Evolutionary conservation across 2,888 invertebrate species (phyloP).

Genomic region (Pelosia muscerda): DNA sequence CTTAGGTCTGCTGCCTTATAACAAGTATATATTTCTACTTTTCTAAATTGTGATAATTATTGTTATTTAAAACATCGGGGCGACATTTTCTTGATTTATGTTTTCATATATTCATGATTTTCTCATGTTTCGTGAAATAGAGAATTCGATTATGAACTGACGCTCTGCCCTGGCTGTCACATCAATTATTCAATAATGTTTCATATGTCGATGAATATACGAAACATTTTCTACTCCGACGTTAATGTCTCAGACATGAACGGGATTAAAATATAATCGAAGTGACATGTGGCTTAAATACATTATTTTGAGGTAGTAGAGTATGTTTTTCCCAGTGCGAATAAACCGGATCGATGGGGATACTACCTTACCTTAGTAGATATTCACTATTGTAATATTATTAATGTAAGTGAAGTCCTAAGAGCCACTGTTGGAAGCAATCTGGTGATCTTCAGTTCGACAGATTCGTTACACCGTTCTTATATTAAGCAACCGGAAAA

Average conservation of each 20-base stretch:
- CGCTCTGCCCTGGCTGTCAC: not conserved
- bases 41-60: not conserved
- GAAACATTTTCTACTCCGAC: not conserved
- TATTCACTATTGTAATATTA: no score
- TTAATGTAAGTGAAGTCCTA: not conserved
- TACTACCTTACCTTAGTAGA: no score
- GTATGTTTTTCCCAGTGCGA: not conserved
- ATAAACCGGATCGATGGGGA: not conserved
- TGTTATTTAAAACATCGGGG: not conserved
- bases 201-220: not conserved
- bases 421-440: not conserved
- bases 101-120: not conserved
- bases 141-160: not conserved
- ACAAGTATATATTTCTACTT: not conserved
- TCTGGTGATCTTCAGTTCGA: not conserved
- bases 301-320: not conserved
- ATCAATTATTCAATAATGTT: conserved; percentile 1
- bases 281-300: conserved; percentile 1
- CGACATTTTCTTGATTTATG: not conserved
- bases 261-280: not conserved
- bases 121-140: not conserved
- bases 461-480: no score
- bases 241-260: not conserved
- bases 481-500: no score
- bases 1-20: no score